Evolutionary conservation across 2,797 vertebrate genomes (phyloP), one percentile per base, ranked within the genome.

Genomic region (Manis crassicaudata): DNA sequence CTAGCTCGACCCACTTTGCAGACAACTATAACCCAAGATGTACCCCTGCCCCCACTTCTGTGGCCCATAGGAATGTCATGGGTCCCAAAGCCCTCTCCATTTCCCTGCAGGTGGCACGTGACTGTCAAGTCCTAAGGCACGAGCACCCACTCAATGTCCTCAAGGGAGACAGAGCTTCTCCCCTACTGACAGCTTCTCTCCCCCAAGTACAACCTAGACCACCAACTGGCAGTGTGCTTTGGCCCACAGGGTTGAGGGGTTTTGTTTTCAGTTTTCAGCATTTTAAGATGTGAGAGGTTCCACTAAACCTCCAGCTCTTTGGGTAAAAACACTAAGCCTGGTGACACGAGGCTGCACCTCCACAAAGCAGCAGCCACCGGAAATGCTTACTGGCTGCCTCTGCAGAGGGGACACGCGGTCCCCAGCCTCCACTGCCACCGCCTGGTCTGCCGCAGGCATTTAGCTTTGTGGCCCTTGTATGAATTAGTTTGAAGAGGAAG

Each of bases 401-500:
- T 58, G 32, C 1, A 3, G 35, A n/a, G 25, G 32, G 32, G 37
- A 82, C 79, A 37, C 2, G 17, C 18, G 70, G 73, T 32, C 83
- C 21, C 46, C 40, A 29, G 32, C 12, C 80, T 29, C 82, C 40
- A 46, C 40, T 43, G 35, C 54, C 65, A 89, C 56, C 40, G 83
- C 63, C 73, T 65, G 72, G 54, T 14, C 32, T 1, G 4, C 73
- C 10, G 9, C 4, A 7, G 52, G 50, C 80, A 29, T 43, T 37
- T 50, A 60, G 80, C 90, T 94, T 46, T 40, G 29, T 46, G 95
- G 56, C 43, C 87, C 84, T 40, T 10, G 16, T 2, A 23, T 9
- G 62, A 80, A 40, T 52, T 18, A n/a, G 46, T n/a, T 37, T 35
- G 83, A 85, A 92, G 93, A 95, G 54, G 4, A 37, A 95, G 50